Conservation (phyloP, 2,888 invertebrate genomes). For the Mycalesis mineus region DNA sequence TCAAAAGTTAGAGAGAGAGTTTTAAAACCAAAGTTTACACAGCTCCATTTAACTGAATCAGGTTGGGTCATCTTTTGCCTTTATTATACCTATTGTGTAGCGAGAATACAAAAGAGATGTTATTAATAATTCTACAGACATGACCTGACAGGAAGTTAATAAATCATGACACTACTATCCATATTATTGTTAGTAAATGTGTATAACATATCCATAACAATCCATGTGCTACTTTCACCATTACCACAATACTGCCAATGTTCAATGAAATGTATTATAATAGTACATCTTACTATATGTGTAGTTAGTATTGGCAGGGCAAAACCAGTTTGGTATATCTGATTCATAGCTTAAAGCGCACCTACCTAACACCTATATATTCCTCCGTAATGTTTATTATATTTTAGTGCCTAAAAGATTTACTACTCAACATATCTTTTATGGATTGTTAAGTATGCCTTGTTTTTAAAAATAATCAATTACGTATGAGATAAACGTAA, state of each 20-base stretch:
- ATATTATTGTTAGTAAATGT: slow-evolving; percentile 5
- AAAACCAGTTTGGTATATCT: slow-evolving; percentile 59
- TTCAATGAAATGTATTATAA: slow-evolving; percentile 35
- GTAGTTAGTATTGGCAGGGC: slow-evolving; percentile 34
- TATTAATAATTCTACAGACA: neutral
- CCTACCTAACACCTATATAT: slow-evolving; percentile 32
- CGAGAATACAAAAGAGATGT: neutral
- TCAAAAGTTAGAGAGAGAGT: no score
- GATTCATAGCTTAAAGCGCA: slow-evolving; percentile 51
- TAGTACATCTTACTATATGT: no score
- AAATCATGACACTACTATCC: neutral
- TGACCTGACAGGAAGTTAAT: neutral
- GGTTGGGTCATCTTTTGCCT: no score
- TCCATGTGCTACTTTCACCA: slow-evolving; percentile 46
- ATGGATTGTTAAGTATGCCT: neutral
- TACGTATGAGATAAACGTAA: no score
- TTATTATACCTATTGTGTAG: neutral
- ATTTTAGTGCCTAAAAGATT: neutral
- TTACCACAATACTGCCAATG: slow-evolving; percentile 38
- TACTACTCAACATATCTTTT: neutral
- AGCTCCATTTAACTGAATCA: no score
- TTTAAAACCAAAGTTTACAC: no score
- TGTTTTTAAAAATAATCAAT: no score
- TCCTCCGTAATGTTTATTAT: slow-evolving; percentile 11
- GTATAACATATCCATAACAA: slow-evolving; percentile 13